Evolutionary conservation across 2,113 vertebrate genomes (phyloP).

Genomic region (Onychostruthus taczanowskii): DNA sequence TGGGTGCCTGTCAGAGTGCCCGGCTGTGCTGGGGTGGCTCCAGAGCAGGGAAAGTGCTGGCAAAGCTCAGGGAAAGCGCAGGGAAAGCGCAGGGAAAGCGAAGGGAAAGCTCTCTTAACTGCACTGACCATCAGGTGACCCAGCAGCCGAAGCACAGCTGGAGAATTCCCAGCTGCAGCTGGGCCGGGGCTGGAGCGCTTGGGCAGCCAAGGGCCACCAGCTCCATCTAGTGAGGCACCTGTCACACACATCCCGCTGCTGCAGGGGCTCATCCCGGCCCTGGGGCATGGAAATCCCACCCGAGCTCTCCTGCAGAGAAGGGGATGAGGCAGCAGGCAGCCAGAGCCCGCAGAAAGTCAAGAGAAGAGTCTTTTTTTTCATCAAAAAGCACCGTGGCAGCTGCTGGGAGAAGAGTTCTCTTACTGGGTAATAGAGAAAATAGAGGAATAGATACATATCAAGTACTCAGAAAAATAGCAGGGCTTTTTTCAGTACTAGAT

Average conservation of each 20-base stretch:
- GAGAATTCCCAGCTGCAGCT: not conserved
- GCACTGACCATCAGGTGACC: fast-evolving
- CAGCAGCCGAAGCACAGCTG: fast-evolving
- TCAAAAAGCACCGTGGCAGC: not conserved
- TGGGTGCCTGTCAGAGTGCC: fast-evolving
- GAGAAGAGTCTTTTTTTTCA: not conserved
- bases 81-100: fast-evolving
- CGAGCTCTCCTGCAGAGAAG: not conserved
- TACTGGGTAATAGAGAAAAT: not conserved
- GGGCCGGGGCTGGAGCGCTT: not conserved
- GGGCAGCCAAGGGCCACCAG: not conserved
- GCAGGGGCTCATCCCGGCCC: fast-evolving
- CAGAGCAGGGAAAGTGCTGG: not conserved
- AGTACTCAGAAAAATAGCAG: not conserved
- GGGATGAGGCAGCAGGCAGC: not conserved
- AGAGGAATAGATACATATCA: not conserved
- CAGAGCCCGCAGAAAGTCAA: not conserved
- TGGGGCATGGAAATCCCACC: fast-evolving
- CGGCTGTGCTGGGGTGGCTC: not conserved
- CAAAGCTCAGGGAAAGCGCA: fast-evolving
- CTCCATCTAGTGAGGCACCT: conserved; percentile 48
- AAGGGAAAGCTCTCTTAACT: fast-evolving
- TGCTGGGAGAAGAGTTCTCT: not conserved
- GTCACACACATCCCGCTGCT: fast-evolving
- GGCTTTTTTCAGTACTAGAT: not conserved